Percentiles rank a stretch among this genome's conserved stretches.
Evolutionary conservation across 2,797 vertebrate species (phyloP).

Genomic region (Spinibarbus caldwelli): DNA sequence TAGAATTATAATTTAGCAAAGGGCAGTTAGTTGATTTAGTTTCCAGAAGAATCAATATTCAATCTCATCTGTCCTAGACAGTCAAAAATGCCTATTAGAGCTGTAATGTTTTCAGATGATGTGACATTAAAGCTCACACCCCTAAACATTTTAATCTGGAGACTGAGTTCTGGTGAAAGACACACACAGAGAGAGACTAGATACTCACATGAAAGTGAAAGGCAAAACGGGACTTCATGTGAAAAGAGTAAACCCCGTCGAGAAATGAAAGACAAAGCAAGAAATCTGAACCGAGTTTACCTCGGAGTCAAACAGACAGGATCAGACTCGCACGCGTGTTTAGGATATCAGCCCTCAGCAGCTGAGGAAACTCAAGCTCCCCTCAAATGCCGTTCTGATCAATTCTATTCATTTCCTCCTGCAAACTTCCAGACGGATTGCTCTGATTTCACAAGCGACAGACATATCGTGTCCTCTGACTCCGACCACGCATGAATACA

Average conservation of each 20-base stretch:
- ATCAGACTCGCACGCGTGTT: constrained; percentile 66
- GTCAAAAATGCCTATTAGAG: constrained; percentile 28
- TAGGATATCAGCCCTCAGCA: constrained; percentile 68
- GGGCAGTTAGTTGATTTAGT: constrained; percentile 19
- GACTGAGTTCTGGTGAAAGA: neutral
- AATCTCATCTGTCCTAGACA: constrained; percentile 23
- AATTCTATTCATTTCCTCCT: constrained; percentile 64
- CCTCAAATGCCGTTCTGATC: constrained; percentile 70
- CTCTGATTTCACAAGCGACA: constrained; percentile 64
- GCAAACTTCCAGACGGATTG: constrained; percentile 44
- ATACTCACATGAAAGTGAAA: constrained; percentile 57
- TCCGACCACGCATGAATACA: constrained; percentile 68
- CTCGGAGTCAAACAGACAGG: constrained; percentile 64
- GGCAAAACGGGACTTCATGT: constrained; percentile 67
- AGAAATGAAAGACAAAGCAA: constrained; percentile 60
- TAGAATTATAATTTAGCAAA: constrained; percentile 2
- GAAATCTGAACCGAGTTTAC: constrained; percentile 72
- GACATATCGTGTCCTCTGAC: constrained; percentile 62
- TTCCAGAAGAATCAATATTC: constrained; percentile 22
- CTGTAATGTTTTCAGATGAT: constrained; percentile 19
- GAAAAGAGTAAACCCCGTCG: constrained; percentile 68
- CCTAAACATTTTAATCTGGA: constrained; percentile 57
- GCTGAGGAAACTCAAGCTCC: constrained; percentile 70
- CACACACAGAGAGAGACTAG: constrained; percentile 45
- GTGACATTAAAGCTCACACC: constrained; percentile 52